A percentile compares a stretch with the other conserved stretches of the same genome.
phyloP scores from a whole-genome alignment of 2,888 invertebrate genomes.

The Psococerastis gibbosa region DNA sequence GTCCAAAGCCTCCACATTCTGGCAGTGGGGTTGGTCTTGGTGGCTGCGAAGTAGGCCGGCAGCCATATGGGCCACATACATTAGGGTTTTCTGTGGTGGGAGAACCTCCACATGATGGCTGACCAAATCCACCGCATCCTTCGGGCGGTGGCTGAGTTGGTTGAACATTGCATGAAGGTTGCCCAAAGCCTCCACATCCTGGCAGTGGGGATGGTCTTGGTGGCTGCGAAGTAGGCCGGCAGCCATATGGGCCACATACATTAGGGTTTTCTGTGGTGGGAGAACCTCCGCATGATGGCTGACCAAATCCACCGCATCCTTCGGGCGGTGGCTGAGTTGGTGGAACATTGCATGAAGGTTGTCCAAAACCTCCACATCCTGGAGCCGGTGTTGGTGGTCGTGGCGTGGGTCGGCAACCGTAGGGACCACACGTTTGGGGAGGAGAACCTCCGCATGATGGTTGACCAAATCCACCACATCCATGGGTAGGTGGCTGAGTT shows the following conservation, averaged over 20 bases:
- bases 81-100: background rate
- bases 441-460: background rate
- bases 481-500: too few relatives aligned
- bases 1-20: background rate
- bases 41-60: background rate
- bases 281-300: background rate
- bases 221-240: background rate
- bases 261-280: background rate
- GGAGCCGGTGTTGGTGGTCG: background rate
- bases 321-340: background rate
- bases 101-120: background rate
- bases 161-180: too few relatives aligned
- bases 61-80: background rate
- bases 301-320: background rate
- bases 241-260: background rate
- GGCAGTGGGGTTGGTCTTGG: background rate
- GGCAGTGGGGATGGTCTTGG: background rate
- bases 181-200: too few relatives aligned
- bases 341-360: background rate
- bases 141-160: background rate
- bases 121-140: background rate
- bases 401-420: background rate
- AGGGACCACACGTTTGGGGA: background rate
- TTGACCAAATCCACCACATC: background rate
- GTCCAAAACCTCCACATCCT: background rate